phyloP scores from a whole-genome alignment of 2,888 invertebrate species.

The Deroplatys truncata region DNA sequence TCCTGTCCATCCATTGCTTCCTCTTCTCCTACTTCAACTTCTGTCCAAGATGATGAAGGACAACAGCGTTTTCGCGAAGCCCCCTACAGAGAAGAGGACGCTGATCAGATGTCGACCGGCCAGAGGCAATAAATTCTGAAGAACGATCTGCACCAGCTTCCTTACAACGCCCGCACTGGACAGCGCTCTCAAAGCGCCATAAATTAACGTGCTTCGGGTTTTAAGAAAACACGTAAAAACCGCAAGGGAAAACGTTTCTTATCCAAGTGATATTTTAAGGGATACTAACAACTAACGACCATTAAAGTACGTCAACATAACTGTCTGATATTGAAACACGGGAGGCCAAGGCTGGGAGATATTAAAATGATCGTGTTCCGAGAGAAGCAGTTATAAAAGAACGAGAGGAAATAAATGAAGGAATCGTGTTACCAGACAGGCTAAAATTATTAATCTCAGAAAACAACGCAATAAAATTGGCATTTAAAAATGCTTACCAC shows the following conservation, averaged over 20 bases:
- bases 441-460: not conserved
- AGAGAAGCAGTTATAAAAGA: not conserved
- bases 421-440: not conserved
- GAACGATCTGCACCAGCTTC: not conserved
- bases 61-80: not conserved
- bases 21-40: slow-evolving; percentile 80
- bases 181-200: not conserved
- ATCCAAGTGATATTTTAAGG: not conserved
- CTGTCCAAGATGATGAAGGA: slow-evolving; percentile 57
- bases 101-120: not conserved
- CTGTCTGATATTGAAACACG: not conserved
- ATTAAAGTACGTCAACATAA: no score
- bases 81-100: not conserved
- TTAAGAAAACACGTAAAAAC: not conserved
- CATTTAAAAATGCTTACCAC: not conserved
- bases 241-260: not conserved
- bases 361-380: not conserved
- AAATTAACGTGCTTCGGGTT: not conserved
- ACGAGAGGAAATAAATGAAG: not conserved
- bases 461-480: not conserved
- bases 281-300: not conserved
- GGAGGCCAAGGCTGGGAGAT: not conserved
- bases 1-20: slow-evolving; percentile 85
- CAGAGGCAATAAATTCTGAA: not conserved
- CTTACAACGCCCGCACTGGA: not conserved